Base-by-base conservation (phyloP, 2,113 vertebrate genomes). In the Nycticryphes semicollaris region DNA sequence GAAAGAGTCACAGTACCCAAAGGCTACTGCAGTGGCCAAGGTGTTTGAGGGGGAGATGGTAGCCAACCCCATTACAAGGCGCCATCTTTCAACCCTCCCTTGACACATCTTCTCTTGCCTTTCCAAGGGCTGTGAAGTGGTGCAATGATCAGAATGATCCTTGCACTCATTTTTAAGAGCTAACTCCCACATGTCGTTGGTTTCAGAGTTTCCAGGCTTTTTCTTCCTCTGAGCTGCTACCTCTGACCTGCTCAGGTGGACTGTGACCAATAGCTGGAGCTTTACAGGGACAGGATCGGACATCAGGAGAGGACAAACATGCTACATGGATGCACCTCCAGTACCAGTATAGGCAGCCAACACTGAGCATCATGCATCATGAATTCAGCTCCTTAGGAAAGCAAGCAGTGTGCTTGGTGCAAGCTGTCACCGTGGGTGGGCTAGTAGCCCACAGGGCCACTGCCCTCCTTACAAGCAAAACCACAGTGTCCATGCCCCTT, bases 61-160 rank as follows among this genome's bases (percentile, higher is more conserved):
- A 67, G 23, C 12, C 27, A 78, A 20, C 4, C 8, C 27, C 19
- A 27, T 19, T 0, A 0, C n/a, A 10, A 87, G 1, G 10, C 16
- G 10, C 2, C 24, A 15, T 39, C 48, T 68, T 78, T 79, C 73
- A 63, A 1, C 31, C 8, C 22, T 86, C n/a, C 12, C 27, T 48
- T 77, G 35, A 20, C 39, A 72, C 37, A 41, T 23, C 33, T 62
- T 67, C 23, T 67, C 15, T 56, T 31, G 7, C 41, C 19, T 50
- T 56, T 60, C 12, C 41, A 48, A 62, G 47, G 28, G 14, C 12
- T 53, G 83, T 62, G n/a, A 59, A 31, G 41, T 19, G 2, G 5
- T 48, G 50, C 23, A 57, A 33, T 27, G 39, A n/a, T n/a, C 28
- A 56, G 57, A 45, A 50, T 35, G 12, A 21, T 24, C 39, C 22